Evolutionary conservation across 1,140 invertebrate genomes (phyloP).

Genomic region (Bilobella aurantiaca): DNA sequence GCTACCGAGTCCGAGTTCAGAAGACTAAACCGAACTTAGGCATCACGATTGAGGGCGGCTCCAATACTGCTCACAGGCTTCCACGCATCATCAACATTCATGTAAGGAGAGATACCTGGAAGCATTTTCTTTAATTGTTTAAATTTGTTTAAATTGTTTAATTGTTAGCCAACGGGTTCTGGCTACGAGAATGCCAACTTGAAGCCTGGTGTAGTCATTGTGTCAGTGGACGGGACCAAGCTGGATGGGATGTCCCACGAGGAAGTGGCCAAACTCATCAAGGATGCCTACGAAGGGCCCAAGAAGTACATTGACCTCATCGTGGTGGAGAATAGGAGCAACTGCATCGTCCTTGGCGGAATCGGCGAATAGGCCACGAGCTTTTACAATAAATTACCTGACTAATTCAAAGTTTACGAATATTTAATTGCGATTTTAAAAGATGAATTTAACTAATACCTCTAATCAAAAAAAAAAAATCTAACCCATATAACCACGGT

Average conservation of each 20-base stretch:
- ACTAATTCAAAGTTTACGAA: not conserved
- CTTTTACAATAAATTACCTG: not conserved
- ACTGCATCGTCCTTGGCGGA: not conserved
- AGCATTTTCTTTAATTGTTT: not conserved
- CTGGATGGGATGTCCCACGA: slow-evolving; percentile 65
- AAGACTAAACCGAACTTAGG: slow-evolving; percentile 89
- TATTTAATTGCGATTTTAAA: too few species aligned
- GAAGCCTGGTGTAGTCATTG: slow-evolving; percentile 83
- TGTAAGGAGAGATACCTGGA: slow-evolving; percentile 48
- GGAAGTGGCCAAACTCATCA: slow-evolving; percentile 48
- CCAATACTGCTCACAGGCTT: slow-evolving; percentile 83
- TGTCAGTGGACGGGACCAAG: slow-evolving; percentile 80
- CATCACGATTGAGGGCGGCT: slow-evolving; percentile 92
- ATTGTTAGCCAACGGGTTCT: slow-evolving; percentile 64
- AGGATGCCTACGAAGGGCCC: not conserved
- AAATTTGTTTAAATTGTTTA: not conserved
- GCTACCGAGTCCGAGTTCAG: slow-evolving; percentile 58
- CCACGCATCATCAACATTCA: slow-evolving; percentile 94
- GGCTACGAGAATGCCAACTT: slow-evolving; percentile 69
- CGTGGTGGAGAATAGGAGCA: slow-evolving; percentile 13
- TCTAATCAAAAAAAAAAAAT: not conserved
- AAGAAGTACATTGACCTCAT: slow-evolving; percentile 12
- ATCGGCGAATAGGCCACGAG: not conserved
- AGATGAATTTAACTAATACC: not conserved
- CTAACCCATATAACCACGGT: too few species aligned